phyloP scores from a whole-genome alignment of 2,113 vertebrate species.

The Tragelaphus imberbis region DNA sequence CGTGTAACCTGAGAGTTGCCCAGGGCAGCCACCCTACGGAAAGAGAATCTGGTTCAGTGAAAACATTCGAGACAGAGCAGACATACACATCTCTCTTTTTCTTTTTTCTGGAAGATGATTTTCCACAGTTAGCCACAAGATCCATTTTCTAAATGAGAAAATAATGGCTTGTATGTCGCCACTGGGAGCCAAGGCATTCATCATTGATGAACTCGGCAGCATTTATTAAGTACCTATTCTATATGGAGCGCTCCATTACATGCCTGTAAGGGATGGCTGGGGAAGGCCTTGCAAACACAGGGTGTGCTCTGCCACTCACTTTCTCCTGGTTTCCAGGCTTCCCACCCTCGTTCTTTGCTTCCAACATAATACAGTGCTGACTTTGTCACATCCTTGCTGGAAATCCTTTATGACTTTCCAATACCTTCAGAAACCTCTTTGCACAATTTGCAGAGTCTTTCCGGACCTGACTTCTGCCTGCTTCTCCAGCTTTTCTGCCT shows the following conservation, averaged over 20 bases:
- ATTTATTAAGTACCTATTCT: neutral
- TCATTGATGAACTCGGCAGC: neutral
- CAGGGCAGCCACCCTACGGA: conserved; percentile 56
- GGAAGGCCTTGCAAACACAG: neutral
- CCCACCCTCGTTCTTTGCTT: neutral
- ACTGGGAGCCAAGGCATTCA: neutral
- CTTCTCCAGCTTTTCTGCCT: neutral
- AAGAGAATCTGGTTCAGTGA: conserved; percentile 57
- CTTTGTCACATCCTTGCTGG: neutral
- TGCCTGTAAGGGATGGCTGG: neutral
- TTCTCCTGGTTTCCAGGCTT: neutral
- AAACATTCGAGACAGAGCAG: conserved; percentile 44
- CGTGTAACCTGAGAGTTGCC: conserved; percentile 36
- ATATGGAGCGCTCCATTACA: rapidly evolving
- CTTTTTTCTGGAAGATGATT: conserved; percentile 56
- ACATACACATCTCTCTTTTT: conserved; percentile 36
- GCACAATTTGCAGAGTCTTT: neutral
- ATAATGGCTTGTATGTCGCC: conserved; percentile 17
- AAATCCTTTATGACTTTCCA: neutral
- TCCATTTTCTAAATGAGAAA: conserved; percentile 65
- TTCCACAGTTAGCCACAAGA: conserved; percentile 54
- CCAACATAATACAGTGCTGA: neutral
- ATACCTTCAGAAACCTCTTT: neutral
- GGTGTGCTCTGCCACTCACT: neutral
- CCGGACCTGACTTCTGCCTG: neutral